Evolutionary conservation across 2,888 invertebrate genomes (phyloP).

Genomic region (Volucella zonaria): DNA sequence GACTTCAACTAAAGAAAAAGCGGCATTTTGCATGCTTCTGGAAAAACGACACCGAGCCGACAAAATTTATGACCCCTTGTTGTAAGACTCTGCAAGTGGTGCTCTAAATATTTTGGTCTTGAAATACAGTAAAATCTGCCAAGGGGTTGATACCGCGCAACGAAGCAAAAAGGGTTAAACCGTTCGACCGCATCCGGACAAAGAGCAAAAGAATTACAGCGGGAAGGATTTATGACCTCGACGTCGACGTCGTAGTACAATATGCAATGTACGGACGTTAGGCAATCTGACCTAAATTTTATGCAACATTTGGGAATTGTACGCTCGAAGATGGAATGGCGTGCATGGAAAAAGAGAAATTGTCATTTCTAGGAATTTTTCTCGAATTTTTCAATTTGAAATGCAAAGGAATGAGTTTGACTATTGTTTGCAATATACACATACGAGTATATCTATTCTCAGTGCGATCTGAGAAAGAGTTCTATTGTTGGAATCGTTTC

Average conservation of each 20-base stretch:
- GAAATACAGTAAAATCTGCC: slow-evolving; percentile 9
- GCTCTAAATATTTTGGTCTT: slow-evolving; percentile 80
- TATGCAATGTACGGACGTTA: slow-evolving; percentile 61
- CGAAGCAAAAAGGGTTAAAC: slow-evolving; percentile 66
- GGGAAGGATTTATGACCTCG: slow-evolving; percentile 60
- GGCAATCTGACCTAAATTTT: slow-evolving; percentile 67
- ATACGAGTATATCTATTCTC: slow-evolving; percentile 10
- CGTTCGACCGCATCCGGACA: slow-evolving; percentile 55
- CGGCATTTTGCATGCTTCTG: slow-evolving; percentile 56
- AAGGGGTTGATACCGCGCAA: slow-evolving; percentile 42
- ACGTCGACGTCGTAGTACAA: slow-evolving; percentile 35
- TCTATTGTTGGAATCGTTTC: slow-evolving; percentile 38
- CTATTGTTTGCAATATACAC: slow-evolving; percentile 6
- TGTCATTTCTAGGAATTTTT: slow-evolving; percentile 37
- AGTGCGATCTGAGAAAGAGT: slow-evolving; percentile 49
- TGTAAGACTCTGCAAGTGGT: slow-evolving; percentile 73
- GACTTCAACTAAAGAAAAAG: slow-evolving; percentile 39
- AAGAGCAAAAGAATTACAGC: slow-evolving; percentile 3
- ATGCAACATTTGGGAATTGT: slow-evolving; percentile 35
- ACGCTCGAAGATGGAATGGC: neutral
- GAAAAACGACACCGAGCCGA: slow-evolving; percentile 23
- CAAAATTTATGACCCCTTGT: slow-evolving; percentile 62
- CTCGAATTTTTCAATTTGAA: slow-evolving; percentile 19
- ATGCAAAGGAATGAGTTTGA: slow-evolving; percentile 45
- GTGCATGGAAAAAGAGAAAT: slow-evolving; percentile 42